Evolutionary conservation across 2,113 vertebrate species (phyloP).

Genomic region (Oncorhynchus mykiss): DNA sequence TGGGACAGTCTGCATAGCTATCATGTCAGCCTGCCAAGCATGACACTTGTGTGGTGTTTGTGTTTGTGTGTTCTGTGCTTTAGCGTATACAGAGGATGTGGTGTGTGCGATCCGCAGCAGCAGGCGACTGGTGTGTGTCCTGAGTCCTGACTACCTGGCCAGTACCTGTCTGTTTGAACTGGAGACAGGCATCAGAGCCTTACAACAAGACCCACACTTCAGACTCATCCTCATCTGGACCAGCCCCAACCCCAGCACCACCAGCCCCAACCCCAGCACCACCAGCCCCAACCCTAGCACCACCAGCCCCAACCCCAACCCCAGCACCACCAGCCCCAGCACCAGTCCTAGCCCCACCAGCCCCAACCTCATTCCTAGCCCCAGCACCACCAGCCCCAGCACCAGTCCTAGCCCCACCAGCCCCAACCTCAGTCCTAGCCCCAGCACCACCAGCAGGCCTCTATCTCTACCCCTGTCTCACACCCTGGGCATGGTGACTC

Average conservation of each 20-base stretch:
- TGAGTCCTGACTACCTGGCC: slow-evolving; percentile 78
- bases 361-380: neutral
- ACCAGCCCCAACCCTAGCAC: neutral
- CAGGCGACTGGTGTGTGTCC: slow-evolving; percentile 79
- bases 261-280: neutral
- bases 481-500: slow-evolving; percentile 10
- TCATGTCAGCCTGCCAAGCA: too few relatives aligned
- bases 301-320: neutral
- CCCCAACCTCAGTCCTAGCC: neutral
- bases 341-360: neutral
- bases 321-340: neutral
- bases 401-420: neutral
- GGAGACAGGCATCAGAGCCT: slow-evolving; percentile 78
- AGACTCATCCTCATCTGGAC: slow-evolving; percentile 72
- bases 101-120: slow-evolving; percentile 79
- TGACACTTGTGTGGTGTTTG: neutral
- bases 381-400: neutral
- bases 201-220: slow-evolving; percentile 70
- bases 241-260: neutral
- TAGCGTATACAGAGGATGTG: slow-evolving; percentile 86
- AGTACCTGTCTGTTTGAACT: slow-evolving; percentile 79
- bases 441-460: slow-evolving; percentile 51
- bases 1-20: too few relatives aligned
- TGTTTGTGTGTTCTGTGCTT: slow-evolving; percentile 11
- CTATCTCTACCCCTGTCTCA: slow-evolving; percentile 61